A percentile compares a stretch with the other conserved stretches of the same genome.
phyloP scores from a whole-genome alignment of 2,113 vertebrate species.

The Chionomys nivalis region DNA sequence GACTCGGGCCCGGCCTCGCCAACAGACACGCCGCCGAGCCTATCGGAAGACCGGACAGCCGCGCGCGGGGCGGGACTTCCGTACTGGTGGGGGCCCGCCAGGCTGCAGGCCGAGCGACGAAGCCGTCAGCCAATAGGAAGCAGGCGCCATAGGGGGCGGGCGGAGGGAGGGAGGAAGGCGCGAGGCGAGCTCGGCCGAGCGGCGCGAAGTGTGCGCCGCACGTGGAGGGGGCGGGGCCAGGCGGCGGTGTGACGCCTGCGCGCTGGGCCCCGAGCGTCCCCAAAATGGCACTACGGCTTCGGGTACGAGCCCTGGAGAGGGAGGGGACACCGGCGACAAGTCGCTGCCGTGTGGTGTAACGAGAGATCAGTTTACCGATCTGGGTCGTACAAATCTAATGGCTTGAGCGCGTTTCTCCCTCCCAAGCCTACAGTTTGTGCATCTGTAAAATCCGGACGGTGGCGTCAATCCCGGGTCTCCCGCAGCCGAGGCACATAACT shows the following conservation, averaged over 20 bases:
- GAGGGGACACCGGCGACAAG: background rate
- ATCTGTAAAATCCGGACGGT: background rate
- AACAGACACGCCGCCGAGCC: background rate
- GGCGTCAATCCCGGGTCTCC: background rate
- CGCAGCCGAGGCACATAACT: too few species aligned
- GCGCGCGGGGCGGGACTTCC: slow-evolving; percentile 63
- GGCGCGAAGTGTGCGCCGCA: slow-evolving; percentile 66
- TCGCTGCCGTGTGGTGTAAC: background rate
- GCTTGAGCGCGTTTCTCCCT: background rate
- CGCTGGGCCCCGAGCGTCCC: background rate
- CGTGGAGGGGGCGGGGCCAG: slow-evolving; percentile 72
- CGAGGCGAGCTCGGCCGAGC: background rate
- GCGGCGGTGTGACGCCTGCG: accelerated
- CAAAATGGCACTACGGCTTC: accelerated
- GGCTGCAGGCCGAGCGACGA: slow-evolving; percentile 88
- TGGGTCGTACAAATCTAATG: background rate
- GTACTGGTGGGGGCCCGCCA: slow-evolving; percentile 69
- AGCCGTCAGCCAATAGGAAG: slow-evolving; percentile 85
- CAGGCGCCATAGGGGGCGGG: slow-evolving; percentile 75
- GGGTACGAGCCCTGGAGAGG: background rate
- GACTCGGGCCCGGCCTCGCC: slow-evolving; percentile 65
- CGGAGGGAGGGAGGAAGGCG: slow-evolving; percentile 61
- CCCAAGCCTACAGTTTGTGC: background rate
- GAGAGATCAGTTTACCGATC: background rate
- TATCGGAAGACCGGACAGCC: background rate